Conservation (phyloP, 2,797 vertebrate species). For the Enteromius unitaeniatus region DNA sequence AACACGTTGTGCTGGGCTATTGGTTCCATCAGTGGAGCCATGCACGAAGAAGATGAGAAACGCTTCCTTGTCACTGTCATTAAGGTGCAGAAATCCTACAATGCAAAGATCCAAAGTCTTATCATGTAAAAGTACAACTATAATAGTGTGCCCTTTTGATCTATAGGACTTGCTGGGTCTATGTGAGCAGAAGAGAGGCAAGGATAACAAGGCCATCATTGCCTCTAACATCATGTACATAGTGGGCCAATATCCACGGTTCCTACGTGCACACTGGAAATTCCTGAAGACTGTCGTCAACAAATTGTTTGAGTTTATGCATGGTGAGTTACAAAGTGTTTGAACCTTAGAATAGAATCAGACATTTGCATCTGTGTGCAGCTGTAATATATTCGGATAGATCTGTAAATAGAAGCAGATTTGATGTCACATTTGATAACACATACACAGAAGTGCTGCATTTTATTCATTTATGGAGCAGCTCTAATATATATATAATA, state of each 20-base stretch:
- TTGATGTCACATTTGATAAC: slow-evolving; percentile 9
- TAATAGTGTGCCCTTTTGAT: background rate
- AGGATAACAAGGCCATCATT: slow-evolving; percentile 99
- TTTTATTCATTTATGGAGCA: slow-evolving; percentile 7
- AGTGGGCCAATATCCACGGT: slow-evolving; percentile 96
- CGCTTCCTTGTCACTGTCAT: slow-evolving; percentile 98
- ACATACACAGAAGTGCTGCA: background rate
- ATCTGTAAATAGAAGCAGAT: slow-evolving; percentile 7
- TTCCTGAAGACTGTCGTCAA: slow-evolving; percentile 98
- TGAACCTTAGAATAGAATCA: slow-evolving; percentile 6
- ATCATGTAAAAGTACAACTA: background rate
- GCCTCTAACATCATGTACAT: slow-evolving; percentile 99
- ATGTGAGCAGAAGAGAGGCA: slow-evolving; percentile 97
- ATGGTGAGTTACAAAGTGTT: slow-evolving; percentile 80
- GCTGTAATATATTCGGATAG: background rate
- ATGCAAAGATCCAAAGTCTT: background rate
- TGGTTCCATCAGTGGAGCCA: slow-evolving; percentile 97
- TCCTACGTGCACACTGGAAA: slow-evolving; percentile 97
- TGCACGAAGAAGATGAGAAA: slow-evolving; percentile 99
- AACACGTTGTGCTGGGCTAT: slow-evolving; percentile 98
- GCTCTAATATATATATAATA: too few relatives aligned
- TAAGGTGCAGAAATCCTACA: slow-evolving; percentile 81
- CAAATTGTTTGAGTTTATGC: slow-evolving; percentile 99
- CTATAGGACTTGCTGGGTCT: slow-evolving; percentile 93
- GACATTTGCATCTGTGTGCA: background rate